Base-by-base conservation (phyloP, 2,113 vertebrate genomes). In the Noturus placidus region DNA sequence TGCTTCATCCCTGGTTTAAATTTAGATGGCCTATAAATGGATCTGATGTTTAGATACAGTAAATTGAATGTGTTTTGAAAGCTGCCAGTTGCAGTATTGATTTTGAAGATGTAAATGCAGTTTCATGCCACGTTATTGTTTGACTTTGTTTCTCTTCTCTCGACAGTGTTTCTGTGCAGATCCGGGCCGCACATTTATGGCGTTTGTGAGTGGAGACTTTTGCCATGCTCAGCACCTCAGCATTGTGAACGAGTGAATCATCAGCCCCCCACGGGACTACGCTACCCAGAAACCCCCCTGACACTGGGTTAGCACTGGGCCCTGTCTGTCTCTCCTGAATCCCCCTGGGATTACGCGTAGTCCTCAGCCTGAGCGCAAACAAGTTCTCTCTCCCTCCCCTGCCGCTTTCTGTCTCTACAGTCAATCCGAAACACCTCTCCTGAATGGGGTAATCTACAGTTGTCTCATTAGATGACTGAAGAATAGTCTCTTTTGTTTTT, bases 211-310 rank as follows among this genome's bases (percentile, higher is more conserved):
- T 94, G 96, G 98, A 96, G 98, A 99, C 89, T 99, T 99, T 95
- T 99, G 98, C 98, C 98, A 98, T 97, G 98, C 98, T 96, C 98
- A 99, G 98, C 98, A 99, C 98, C 96, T 97, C 95, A 91, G 93
- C 97, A 95, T 95, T 67, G 96, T 96, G 93, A 96, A 97, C 97
- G 97, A 99, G 98, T 99, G 97, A 99, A 97, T 96, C 92, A 93
- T 91, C 92, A 90, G 89, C 93, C 93, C 93, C 93, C 91, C 27
- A 52, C 92, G 93, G 93, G 95, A 96, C 94, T 94, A 95, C 95
- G 94, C 95, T 92, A 93, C 93, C 94, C 94, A 92, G 92, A 96
- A 96, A 91, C 94, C 95, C 83, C 94, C 95, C 92, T 95, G 95
- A 95, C 86, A 89, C 42, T 46, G 42, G 42, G 91, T 93, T 92